These are phyloP conservation scores for Caenorhabditis inopinata DNA, from an alignment of 1,140 invertebrate species.

Conservation along the genomic window DNA sequence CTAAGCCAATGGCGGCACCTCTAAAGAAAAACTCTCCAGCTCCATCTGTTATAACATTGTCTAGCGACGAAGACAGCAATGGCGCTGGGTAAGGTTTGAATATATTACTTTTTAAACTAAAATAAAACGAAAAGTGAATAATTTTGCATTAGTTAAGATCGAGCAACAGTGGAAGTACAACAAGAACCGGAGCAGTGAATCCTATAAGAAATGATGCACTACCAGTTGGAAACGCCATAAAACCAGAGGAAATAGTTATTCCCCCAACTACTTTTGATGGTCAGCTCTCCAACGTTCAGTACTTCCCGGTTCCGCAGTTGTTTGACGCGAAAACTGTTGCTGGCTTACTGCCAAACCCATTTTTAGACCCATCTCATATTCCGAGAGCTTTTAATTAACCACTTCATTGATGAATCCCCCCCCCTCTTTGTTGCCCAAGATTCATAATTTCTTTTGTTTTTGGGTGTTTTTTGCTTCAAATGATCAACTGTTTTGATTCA, in stretches of 20 bases:
- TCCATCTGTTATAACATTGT: not conserved
- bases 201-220: not conserved
- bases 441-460: not conserved
- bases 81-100: not conserved
- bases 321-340: constrained; percentile 6
- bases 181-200: not conserved
- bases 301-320: not conserved
- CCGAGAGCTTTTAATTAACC: constrained; percentile 11
- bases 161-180: not conserved
- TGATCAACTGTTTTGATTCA: too few relatives aligned
- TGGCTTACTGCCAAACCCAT: not conserved
- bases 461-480: not conserved
- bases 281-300: not conserved
- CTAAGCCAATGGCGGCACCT: not conserved
- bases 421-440: too few relatives aligned
- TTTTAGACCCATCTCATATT: not conserved
- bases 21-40: not conserved
- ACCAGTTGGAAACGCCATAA: not conserved
- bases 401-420: constrained; percentile 30
- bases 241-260: not conserved
- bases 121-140: too few relatives aligned
- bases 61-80: constrained; percentile 7
- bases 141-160: not conserved
- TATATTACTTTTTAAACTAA: too few relatives aligned
- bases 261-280: not conserved